Conservation (phyloP, 2,113 vertebrate genomes). For the Steatornis caripensis region DNA sequence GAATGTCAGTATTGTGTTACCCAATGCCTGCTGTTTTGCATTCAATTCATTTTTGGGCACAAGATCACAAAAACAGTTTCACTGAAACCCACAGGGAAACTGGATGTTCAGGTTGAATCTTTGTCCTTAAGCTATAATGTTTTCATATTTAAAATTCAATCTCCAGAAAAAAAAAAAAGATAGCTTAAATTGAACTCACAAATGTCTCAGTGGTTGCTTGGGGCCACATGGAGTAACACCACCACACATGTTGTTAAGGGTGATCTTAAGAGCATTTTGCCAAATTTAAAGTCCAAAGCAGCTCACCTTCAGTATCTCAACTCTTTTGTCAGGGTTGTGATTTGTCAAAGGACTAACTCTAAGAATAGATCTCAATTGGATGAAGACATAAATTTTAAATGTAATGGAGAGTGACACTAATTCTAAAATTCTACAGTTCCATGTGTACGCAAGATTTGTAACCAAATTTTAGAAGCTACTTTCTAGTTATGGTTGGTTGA, state of each 20-base stretch:
- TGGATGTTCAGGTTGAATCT: slow-evolving; percentile 36
- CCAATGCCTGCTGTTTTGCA: slow-evolving; percentile 44
- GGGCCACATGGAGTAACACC: neutral
- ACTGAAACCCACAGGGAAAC: slow-evolving; percentile 33
- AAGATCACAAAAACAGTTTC: slow-evolving; percentile 44
- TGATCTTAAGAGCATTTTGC: neutral
- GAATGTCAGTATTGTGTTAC: slow-evolving; percentile 36
- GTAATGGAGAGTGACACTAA: neutral
- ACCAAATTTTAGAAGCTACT: neutral
- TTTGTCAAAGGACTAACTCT: neutral
- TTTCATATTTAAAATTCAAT: slow-evolving; percentile 37
- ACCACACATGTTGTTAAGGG: neutral
- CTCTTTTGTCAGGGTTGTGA: neutral
- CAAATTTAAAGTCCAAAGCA: neutral
- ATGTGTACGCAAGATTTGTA: neutral
- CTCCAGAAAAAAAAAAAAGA: neutral
- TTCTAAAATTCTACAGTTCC: neutral
- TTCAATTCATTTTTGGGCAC: slow-evolving; percentile 45
- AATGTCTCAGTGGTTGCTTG: neutral
- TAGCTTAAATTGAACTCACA: slow-evolving; percentile 18
- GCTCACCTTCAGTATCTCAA: neutral
- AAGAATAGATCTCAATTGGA: neutral
- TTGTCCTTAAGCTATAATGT: slow-evolving; percentile 30
- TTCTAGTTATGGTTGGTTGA: too few species aligned
- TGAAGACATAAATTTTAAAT: neutral